Conservation (phyloP, 2,113 vertebrate species). For the Litocranius walleri region DNA sequence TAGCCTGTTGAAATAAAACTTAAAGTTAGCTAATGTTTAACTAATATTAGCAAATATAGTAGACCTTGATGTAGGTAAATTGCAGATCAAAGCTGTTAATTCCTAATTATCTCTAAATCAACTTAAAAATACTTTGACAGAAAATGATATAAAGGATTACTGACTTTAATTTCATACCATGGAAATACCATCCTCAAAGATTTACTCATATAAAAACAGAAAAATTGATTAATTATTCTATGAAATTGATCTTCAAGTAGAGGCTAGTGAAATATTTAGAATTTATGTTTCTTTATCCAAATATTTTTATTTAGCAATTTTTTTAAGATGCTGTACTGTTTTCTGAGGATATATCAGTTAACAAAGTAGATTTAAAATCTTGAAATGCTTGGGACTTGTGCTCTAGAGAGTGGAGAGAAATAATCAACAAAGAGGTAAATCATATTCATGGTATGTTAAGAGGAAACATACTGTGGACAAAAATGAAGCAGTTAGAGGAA, state of each 20-base stretch:
- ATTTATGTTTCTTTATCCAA: not conserved
- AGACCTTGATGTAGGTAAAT: not conserved
- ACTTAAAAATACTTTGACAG: not conserved
- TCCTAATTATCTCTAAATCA: conserved; percentile 23
- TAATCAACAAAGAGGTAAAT: not conserved
- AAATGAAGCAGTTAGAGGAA: not conserved
- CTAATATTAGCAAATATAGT: not conserved
- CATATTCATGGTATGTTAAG: not conserved
- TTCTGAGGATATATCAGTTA: not conserved
- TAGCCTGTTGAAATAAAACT: not conserved
- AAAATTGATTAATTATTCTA: not conserved
- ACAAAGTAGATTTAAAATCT: not conserved
- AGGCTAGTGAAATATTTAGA: not conserved
- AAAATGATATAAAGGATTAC: not conserved
- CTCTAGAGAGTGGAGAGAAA: not conserved
- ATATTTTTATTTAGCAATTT: not conserved
- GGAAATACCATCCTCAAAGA: not conserved
- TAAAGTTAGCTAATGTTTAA: conserved; percentile 17
- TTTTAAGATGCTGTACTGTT: not conserved
- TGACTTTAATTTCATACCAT: not conserved
- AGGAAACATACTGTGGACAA: not conserved
- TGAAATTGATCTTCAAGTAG: not conserved
- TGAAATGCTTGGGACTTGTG: not conserved
- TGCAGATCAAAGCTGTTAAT: not conserved
- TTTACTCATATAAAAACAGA: not conserved